Percentiles rank a stretch among this genome's conserved stretches.
Conservation (phyloP, 2,888 invertebrate genomes). For the Euzophera pinguis region DNA sequence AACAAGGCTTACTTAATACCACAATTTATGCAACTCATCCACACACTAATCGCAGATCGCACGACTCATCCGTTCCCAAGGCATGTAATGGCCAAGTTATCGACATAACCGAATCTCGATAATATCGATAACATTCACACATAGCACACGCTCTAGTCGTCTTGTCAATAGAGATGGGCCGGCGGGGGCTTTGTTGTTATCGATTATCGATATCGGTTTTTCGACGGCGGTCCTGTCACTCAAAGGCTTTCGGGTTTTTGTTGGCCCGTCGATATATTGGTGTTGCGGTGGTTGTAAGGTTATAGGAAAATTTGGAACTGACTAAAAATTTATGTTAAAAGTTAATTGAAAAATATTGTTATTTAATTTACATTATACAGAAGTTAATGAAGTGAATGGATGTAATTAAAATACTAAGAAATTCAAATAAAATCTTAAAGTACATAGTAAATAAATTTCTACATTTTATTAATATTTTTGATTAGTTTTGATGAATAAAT, state of each 20-base stretch:
- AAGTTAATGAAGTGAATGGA: too few relatives aligned
- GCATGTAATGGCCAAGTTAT: constrained; percentile 69
- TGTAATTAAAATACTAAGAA: too few relatives aligned
- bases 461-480: too few relatives aligned
- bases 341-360: too few relatives aligned
- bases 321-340: too few relatives aligned
- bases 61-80: constrained; percentile 56
- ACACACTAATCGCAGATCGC: constrained; percentile 27
- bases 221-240: constrained; percentile 77
- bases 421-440: too few relatives aligned
- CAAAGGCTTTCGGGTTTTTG: constrained; percentile 69
- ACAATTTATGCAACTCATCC: constrained; percentile 10
- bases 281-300: constrained; percentile 34
- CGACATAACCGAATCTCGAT: constrained; percentile 67
- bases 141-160: constrained; percentile 71
- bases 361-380: too few relatives aligned
- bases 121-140: constrained; percentile 76
- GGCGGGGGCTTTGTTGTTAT: constrained; percentile 73
- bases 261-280: constrained; percentile 56
- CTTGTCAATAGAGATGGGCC: constrained; percentile 69
- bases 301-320: neutral
- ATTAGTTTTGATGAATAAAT: too few relatives aligned
- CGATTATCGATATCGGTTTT: constrained; percentile 71
- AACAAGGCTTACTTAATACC: neutral
- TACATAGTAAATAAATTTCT: too few relatives aligned